A percentile compares a stretch with the other conserved stretches of the same genome.
Conservation (phyloP, 23 tunicate species). For the Styela plicata region DNA sequence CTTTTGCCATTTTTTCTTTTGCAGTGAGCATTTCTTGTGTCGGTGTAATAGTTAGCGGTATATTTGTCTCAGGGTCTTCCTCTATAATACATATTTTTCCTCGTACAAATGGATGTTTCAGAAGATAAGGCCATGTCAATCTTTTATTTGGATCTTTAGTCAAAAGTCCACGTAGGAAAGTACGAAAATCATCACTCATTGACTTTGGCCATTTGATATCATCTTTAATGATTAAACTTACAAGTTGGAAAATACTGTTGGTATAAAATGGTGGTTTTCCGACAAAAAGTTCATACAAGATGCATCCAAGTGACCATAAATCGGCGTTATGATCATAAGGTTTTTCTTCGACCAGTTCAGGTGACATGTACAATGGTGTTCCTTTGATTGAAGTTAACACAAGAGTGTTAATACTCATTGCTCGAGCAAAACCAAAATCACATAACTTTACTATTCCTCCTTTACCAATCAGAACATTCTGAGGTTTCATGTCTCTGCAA, state of each 20-base stretch:
- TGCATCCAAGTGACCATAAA: slow-evolving; percentile 88
- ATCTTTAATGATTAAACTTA: slow-evolving; percentile 77
- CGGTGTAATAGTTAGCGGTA: slow-evolving; percentile 53
- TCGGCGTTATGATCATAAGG: slow-evolving; percentile 97
- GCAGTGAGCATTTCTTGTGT: slow-evolving; percentile 47
- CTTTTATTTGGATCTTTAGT: slow-evolving; percentile 80
- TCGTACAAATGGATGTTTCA: slow-evolving; percentile 87
- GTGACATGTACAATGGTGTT: slow-evolving; percentile 93
- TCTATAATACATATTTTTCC: slow-evolving; percentile 47
- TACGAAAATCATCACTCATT: slow-evolving; percentile 73
- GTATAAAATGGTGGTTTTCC: slow-evolving; percentile 97
- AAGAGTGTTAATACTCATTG: slow-evolving; percentile 86
- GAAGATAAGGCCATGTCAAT: slow-evolving; percentile 79
- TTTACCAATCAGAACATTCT: slow-evolving; percentile 87
- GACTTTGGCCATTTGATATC: slow-evolving; percentile 87
- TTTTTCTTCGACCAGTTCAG: slow-evolving; percentile 88
- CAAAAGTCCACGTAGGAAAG: slow-evolving; percentile 65
- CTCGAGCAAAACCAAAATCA: slow-evolving; percentile 94
- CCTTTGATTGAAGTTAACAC: slow-evolving; percentile 92
- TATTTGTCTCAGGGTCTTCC: slow-evolving; percentile 10
- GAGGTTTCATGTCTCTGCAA: slow-evolving; percentile 93
- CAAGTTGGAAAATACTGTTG: slow-evolving; percentile 87
- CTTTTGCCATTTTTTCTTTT: slow-evolving; percentile 63
- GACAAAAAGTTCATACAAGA: slow-evolving; percentile 75
- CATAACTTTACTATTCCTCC: slow-evolving; percentile 86